Evolutionary conservation across 2,888 invertebrate species (phyloP), one percentile per base, ranked within the genome.

Genomic region (Galeopsomyia nigrocyanea): DNA sequence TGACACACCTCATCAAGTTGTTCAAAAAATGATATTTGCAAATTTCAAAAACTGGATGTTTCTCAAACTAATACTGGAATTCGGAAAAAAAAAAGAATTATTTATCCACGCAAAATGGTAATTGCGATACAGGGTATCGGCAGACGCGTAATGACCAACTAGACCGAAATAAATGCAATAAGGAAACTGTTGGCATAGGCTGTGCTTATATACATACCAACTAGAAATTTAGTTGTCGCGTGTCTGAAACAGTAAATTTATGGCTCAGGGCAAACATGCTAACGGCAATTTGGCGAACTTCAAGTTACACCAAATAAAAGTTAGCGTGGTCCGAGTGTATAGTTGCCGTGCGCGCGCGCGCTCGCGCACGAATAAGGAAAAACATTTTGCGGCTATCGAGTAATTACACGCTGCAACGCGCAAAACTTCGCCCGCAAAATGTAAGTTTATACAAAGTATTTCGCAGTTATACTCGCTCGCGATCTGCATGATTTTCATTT

Each of bases 211-310:
- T 39, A 39, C 57, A 63, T 50, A 66, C 26, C 16, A 61, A 57
- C 60, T 58, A n/a, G 56, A 72, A 68, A 62, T 72, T 67, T 49
- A n/a, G 19, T 49, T 57, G 65, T 66, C 73, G 73, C 73, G 66
- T 69, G 69, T 39, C 56, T 31, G 10, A 9, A 31, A 17, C 57
- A 22, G 60, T 26, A 50, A 68, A 73, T 68, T 73, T 60, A 68
- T 68, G 55, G 65, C 64, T 68, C 55, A 60, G 64, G 58, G 63
- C 64, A 60, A 60, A 66, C 64, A 57, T 53, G 63, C 61, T 64
- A 68, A 46, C 67, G 62, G 68, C 65, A 61, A 71, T 71, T 75
- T 55, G 39, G 22, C 60, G 19, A 61, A 63, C 51, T 61, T 63
- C 7, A 7, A 63, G 63, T 57, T 58, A 57, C 46, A 51, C 22